Percentiles rank a stretch among this genome's conserved stretches.
Evolutionary conservation across 2,888 invertebrate species (phyloP).

Genomic region (Apodemia zela): DNA sequence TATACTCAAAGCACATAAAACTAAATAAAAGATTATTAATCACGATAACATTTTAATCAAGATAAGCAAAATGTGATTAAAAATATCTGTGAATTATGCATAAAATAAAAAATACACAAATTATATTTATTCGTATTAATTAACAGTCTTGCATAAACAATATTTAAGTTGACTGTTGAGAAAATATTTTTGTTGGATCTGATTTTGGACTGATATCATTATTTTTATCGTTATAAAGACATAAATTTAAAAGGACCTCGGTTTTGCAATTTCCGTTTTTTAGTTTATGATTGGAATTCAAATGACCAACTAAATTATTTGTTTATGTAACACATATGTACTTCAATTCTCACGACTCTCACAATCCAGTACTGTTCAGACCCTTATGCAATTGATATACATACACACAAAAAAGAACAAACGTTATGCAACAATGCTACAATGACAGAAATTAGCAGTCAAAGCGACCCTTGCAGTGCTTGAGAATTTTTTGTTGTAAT

Average conservation of each 20-base stretch:
- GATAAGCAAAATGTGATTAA: background rate
- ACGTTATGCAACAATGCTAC: conserved; percentile 48
- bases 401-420: conserved; percentile 46
- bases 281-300: background rate
- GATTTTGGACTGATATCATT: background rate
- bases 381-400: conserved; percentile 45
- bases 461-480: conserved; percentile 59
- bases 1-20: background rate
- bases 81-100: background rate
- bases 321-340: background rate
- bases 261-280: background rate
- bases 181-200: conserved; percentile 1
- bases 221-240: background rate
- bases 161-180: background rate
- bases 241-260: background rate
- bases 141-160: background rate
- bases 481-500: conserved; percentile 66
- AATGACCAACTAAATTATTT: background rate
- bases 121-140: background rate
- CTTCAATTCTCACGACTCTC: conserved; percentile 4
- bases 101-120: background rate
- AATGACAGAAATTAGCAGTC: conserved; percentile 72
- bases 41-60: background rate
- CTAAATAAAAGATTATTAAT: background rate
- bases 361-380: conserved; percentile 18